Base-by-base conservation (phyloP, 2,113 vertebrate species). In the Acrocephalus kingi region DNA sequence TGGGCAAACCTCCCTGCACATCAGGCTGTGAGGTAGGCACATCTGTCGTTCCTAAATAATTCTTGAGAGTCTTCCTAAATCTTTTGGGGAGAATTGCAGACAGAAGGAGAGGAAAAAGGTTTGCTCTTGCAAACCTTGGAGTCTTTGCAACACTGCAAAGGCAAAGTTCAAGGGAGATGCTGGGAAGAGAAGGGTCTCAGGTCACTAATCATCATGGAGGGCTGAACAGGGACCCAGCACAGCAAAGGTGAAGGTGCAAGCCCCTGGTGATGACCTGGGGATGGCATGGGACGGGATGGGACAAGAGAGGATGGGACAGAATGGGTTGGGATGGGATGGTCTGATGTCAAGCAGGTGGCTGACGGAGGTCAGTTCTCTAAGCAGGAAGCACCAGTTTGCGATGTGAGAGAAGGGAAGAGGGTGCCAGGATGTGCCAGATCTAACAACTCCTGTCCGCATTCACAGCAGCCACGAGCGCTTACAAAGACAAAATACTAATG, bases 91-190 rank as follows among this genome's bases (percentile, higher is more conserved):
- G 30, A 24, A 28, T 3, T 0, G 1, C 22, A 49, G 62, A 20
- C 3, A 33, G 76, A 30, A 61, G 46, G 49, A 37, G 75, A 56
- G 22, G 35, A 76, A 48, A 43, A 64, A 31, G 27, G 7, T 28
- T 79, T 78, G 35, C 58, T 79, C 31, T 39, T 61, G 66, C 41
- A 59, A 49, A 52, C 21, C 24, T 6, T 37, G 62, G 45, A 14
- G 1, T 37, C 52, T 72, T 41, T n/a, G 74, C 9, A 15, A 23
- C 21, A 22, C 13, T 1, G 0, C 4, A 6, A 86, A 62, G 51
- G 23, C 23, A 66, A 92, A 73, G n/a, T 23, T 73, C 46, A 22
- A 22, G 37, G 28, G n/a, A 73, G 37, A 41, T 1, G 4, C 37
- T n/a, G 39, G 33, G 69, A 75, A 84, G 35, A 11, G 6, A 76